phyloP scores from a whole-genome alignment of 2,113 vertebrate genomes.

The Mesitornis unicolor region DNA sequence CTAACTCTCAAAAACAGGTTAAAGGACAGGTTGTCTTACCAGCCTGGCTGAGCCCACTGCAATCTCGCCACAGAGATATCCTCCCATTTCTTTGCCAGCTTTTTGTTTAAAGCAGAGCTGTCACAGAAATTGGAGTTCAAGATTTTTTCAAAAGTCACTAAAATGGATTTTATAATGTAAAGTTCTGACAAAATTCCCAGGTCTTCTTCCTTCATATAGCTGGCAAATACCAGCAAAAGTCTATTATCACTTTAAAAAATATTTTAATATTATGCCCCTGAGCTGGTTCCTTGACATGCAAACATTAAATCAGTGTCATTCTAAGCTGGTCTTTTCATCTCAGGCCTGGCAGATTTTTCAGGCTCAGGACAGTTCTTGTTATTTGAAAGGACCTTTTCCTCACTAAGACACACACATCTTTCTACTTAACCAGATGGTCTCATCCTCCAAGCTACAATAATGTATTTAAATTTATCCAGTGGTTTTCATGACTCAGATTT shows the following conservation, averaged over 20 bases:
- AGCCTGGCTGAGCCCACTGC: not conserved
- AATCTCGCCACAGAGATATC: not conserved
- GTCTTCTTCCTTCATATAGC: not conserved
- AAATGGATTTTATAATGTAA: not conserved
- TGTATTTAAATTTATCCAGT: constrained; percentile 49
- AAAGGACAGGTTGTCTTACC: not conserved
- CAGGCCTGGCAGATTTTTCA: not conserved
- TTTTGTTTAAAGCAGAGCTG: not conserved
- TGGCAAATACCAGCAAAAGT: not conserved
- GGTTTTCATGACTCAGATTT: constrained; percentile 46
- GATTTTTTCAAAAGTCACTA: not conserved
- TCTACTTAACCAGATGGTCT: constrained; percentile 39
- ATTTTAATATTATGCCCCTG: not conserved
- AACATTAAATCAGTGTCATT: not conserved
- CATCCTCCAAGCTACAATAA: constrained; percentile 52
- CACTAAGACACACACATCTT: not conserved
- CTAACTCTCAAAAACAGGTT: not conserved
- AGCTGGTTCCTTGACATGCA: not conserved
- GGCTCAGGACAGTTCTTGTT: constrained; percentile 7
- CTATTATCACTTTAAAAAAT: not conserved
- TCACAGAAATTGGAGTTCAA: not conserved
- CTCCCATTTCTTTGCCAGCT: not conserved
- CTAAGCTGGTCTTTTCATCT: not conserved
- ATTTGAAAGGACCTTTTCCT: constrained; percentile 1
- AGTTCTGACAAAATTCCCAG: not conserved